Percentiles rank a stretch among this genome's conserved stretches.
These are phyloP conservation scores for Lamellibrachia satsuma DNA, from an alignment of 2,888 invertebrate species.

Conservation along the genomic window DNA sequence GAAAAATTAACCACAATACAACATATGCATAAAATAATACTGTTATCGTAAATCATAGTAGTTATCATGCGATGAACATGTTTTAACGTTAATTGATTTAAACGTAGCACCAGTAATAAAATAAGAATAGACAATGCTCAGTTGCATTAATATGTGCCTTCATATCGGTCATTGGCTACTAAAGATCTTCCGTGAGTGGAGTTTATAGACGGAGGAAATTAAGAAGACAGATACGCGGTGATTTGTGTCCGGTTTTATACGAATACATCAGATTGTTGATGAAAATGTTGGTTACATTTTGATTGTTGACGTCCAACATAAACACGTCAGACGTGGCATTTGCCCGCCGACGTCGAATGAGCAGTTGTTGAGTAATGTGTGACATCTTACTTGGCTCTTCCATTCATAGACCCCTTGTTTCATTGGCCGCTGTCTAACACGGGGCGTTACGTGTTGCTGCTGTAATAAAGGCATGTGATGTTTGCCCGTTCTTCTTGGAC, in stretches of 20 bases:
- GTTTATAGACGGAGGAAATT: too few species aligned
- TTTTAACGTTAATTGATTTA: too few species aligned
- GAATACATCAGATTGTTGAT: background rate
- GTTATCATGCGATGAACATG: too few species aligned
- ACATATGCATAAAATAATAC: background rate
- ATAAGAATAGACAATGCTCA: too few species aligned
- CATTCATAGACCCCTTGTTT: background rate
- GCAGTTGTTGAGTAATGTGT: background rate
- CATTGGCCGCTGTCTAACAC: background rate
- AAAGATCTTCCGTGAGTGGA: too few species aligned
- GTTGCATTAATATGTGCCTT: too few species aligned
- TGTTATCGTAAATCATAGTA: too few species aligned
- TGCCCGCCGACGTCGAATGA: background rate
- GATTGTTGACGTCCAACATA: background rate
- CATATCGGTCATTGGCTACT: too few species aligned
- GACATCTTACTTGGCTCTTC: background rate
- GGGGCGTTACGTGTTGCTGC: background rate
- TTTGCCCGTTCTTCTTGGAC: background rate
- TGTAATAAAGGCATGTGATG: background rate
- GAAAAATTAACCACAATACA: background rate
- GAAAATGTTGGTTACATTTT: background rate
- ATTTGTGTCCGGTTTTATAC: background rate
- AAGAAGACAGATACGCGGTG: background rate
- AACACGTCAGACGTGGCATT: background rate
- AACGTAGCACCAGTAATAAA: too few species aligned